phyloP scores from a whole-genome alignment of 2,113 vertebrate genomes.

The Ctenodactylus gundi region DNA sequence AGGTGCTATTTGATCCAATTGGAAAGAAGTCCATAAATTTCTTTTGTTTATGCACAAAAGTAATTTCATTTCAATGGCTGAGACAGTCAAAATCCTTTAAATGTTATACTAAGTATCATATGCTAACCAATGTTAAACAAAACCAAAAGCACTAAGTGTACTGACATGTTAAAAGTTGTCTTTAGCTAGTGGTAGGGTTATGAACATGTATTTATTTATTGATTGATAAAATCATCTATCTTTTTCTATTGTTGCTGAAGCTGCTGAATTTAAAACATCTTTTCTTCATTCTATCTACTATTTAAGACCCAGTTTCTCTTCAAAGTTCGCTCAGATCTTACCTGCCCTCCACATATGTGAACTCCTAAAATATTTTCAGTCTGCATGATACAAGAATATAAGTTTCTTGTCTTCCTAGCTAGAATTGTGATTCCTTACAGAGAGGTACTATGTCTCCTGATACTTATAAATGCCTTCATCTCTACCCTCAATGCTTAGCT shows the following conservation, averaged over 20 bases:
- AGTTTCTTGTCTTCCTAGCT: not conserved
- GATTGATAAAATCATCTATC: not conserved
- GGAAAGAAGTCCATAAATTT: not conserved
- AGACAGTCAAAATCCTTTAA: not conserved
- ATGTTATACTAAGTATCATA: not conserved
- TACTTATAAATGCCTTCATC: not conserved
- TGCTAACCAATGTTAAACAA: not conserved
- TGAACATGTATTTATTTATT: not conserved
- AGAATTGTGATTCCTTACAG: not conserved
- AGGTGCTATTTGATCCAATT: not conserved
- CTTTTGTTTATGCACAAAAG: not conserved
- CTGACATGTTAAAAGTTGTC: not conserved
- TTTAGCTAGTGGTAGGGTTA: not conserved
- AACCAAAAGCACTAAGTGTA: not conserved
- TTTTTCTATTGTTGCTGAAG: not conserved
- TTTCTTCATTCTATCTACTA: not conserved
- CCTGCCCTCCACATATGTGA: not conserved
- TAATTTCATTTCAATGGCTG: not conserved
- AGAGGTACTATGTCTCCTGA: not conserved
- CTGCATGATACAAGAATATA: not conserved
- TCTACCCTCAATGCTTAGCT: not conserved
- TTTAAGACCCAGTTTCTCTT: not conserved
- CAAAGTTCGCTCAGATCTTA: not conserved
- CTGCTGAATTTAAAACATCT: not conserved
- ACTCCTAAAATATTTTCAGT: not conserved